Evolutionary conservation across 2,113 vertebrate species (phyloP).

Genomic region (Callipepla californica): DNA sequence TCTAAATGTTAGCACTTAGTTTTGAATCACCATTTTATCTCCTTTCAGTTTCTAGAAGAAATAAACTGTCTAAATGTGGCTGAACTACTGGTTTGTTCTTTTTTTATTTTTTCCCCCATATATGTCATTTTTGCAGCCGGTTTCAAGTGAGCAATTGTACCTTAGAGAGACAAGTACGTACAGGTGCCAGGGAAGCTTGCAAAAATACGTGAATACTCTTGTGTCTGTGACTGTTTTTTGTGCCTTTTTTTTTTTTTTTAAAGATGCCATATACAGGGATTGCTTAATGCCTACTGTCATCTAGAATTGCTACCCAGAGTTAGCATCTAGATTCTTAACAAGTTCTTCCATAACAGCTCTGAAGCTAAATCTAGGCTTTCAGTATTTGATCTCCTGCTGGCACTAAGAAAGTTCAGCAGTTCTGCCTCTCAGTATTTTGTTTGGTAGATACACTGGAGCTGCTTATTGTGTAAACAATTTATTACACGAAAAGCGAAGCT

Average conservation of each 20-base stretch:
- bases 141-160: not conserved
- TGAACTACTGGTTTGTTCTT: not conserved
- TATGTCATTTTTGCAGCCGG: not conserved
- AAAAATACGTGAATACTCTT: not conserved
- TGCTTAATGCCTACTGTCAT: not conserved
- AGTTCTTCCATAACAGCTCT: not conserved
- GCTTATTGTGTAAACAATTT: not conserved
- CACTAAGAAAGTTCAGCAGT: not conserved
- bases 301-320: slow-evolving; percentile 5
- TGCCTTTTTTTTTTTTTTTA: not conserved
- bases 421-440: not conserved
- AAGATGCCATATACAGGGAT: not conserved
- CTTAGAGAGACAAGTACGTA: not conserved
- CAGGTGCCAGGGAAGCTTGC: not conserved
- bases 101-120: not conserved
- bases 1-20: not conserved
- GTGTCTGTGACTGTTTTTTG: not conserved
- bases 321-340: slow-evolving; percentile 19
- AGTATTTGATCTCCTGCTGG: not conserved
- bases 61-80: not conserved
- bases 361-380: not conserved
- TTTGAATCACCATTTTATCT: not conserved
- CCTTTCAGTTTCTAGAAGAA: not conserved
- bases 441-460: not conserved
- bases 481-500: not conserved